These are phyloP conservation scores for Bombycilla garrulus DNA, from an alignment of 2,113 vertebrate genomes.

Conservation along the genomic window DNA sequence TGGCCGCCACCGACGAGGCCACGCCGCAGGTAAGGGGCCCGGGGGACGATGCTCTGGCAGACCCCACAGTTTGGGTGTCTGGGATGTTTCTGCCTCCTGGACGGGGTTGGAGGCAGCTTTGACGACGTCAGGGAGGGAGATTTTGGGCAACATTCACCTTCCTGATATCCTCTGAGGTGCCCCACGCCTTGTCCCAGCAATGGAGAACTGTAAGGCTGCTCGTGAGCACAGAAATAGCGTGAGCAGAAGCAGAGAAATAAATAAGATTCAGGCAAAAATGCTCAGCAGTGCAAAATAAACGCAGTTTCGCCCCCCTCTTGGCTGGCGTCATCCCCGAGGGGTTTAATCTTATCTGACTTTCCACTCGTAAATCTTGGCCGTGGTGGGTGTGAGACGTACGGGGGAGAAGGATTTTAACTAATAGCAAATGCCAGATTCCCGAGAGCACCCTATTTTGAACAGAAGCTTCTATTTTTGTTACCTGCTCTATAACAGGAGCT, in stretches of 20 bases:
- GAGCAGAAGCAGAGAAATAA: background rate
- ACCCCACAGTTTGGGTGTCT: accelerated
- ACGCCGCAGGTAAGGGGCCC: constrained; percentile 67
- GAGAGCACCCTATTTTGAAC: background rate
- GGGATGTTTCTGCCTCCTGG: background rate
- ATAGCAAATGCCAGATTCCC: background rate
- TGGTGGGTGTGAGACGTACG: background rate
- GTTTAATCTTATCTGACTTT: background rate
- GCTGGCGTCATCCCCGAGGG: background rate
- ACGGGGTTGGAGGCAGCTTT: accelerated
- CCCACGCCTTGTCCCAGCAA: accelerated
- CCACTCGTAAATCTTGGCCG: background rate
- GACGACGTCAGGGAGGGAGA: background rate
- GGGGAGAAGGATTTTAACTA: background rate
- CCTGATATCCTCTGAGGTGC: background rate
- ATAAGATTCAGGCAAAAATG: background rate
- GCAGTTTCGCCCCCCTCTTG: background rate
- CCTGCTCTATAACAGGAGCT: background rate
- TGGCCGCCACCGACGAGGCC: constrained; percentile 44
- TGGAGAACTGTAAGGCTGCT: background rate
- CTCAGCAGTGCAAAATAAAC: background rate
- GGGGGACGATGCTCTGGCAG: accelerated
- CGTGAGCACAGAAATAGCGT: background rate
- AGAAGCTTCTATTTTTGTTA: constrained; percentile 2
- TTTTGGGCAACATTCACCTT: background rate